Evolutionary conservation across 2,113 vertebrate species (phyloP).

Genomic region (Serilophus lunatus): DNA sequence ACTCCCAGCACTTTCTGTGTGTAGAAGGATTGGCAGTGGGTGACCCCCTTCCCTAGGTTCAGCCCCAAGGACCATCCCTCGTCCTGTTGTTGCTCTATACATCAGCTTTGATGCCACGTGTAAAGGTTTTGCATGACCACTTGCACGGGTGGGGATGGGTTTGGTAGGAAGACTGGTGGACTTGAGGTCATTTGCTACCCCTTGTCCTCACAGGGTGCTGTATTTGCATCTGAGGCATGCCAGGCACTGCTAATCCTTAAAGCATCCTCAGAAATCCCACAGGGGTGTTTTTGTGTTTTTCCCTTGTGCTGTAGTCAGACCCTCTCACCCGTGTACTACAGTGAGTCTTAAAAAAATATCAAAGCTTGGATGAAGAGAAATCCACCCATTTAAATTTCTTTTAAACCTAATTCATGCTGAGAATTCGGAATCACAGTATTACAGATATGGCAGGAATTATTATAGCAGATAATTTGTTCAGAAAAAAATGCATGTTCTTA

Average conservation of each 20-base stretch:
- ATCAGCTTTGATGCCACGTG: not conserved
- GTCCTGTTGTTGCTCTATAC: rapidly evolving
- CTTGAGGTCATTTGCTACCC: not conserved
- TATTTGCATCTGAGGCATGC: not conserved
- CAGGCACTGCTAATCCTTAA: not conserved
- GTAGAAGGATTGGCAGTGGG: not conserved
- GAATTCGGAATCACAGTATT: not conserved
- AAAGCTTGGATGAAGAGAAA: not conserved
- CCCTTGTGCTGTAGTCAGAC: rapidly evolving
- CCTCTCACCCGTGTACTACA: not conserved
- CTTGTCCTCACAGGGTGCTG: not conserved
- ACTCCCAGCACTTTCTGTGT: not conserved
- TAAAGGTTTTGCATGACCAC: not conserved
- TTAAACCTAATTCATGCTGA: not conserved
- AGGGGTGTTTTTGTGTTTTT: not conserved
- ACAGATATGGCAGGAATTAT: not conserved
- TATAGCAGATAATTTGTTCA: not conserved
- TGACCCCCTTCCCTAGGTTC: not conserved
- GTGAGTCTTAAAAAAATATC: not conserved
- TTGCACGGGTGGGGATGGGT: not conserved
- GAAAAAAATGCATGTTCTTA: not conserved
- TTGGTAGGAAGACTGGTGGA: not conserved
- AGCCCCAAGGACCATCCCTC: rapidly evolving
- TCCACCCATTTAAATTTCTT: not conserved
- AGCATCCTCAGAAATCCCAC: not conserved